A percentile compares a stretch with the other conserved stretches of the same genome.
phyloP scores from a whole-genome alignment of 2,888 invertebrate genomes.

The Drosophila antonietae region DNA sequence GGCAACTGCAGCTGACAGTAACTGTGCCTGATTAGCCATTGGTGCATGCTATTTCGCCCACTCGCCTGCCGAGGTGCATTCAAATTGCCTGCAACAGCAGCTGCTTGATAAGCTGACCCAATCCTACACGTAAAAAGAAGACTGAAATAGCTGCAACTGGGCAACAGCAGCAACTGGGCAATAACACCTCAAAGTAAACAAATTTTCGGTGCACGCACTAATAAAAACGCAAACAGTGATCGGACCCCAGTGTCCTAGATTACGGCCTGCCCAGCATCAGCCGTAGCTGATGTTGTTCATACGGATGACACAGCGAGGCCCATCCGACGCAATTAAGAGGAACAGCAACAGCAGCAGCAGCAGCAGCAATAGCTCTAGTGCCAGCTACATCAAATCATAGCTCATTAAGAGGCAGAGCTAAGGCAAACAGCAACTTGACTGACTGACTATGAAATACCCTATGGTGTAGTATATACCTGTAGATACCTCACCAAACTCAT shows the following conservation, averaged over 20 bases:
- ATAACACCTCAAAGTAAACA: conserved; percentile 56
- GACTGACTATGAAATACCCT: neutral
- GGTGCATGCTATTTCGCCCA: conserved; percentile 42
- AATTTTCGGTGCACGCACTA: conserved; percentile 42
- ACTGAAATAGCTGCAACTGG: conserved; percentile 21
- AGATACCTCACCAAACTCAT: neutral
- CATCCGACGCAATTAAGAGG: conserved; percentile 33
- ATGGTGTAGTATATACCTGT: neutral
- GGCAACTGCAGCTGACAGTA: conserved; percentile 43
- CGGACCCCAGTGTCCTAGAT: conserved; percentile 2
- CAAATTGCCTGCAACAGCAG: conserved; percentile 28
- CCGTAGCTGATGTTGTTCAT: neutral
- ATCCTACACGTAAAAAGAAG: conserved; percentile 1
- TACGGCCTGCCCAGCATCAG: neutral
- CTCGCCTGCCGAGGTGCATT: conserved; percentile 26
- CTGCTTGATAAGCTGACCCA: conserved; percentile 10
- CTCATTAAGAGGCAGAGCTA: conserved; percentile 13
- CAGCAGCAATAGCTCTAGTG: neutral
- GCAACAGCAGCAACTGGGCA: conserved; percentile 9
- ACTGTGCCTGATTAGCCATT: conserved; percentile 52
- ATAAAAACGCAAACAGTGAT: conserved; percentile 48
- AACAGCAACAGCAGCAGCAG: conserved; percentile 10
- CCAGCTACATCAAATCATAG: conserved; percentile 8
- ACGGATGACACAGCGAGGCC: conserved; percentile 22
- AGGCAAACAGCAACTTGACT: neutral